Conservation (phyloP, 2,113 vertebrate species). For the Vireo altiloquus region DNA sequence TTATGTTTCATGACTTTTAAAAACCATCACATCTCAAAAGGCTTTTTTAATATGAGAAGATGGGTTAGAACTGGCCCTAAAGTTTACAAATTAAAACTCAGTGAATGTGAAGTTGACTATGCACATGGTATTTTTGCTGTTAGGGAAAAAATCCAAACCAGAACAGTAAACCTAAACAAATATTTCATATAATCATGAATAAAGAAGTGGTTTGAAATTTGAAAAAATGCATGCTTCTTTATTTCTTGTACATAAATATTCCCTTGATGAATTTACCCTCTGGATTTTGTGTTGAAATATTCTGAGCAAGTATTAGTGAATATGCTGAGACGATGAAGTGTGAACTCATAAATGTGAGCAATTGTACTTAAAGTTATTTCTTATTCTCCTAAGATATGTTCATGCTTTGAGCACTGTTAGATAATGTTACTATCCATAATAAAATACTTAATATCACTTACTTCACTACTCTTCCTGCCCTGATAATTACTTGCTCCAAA, state of each 20-base stretch:
- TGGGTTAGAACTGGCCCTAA: background rate
- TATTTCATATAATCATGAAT: background rate
- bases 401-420: background rate
- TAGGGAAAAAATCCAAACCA: background rate
- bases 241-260: background rate
- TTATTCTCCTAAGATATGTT: background rate
- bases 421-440: background rate
- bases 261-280: background rate
- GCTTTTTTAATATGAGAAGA: background rate
- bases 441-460: background rate
- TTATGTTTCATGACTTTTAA: background rate
- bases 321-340: background rate
- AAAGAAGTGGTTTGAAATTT: background rate
- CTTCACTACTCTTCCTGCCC: background rate
- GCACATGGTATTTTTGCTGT: background rate
- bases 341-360: conserved; percentile 5
- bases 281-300: background rate
- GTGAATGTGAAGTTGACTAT: background rate
- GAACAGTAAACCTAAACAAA: background rate
- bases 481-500: background rate
- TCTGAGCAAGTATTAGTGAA: background rate
- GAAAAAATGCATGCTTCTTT: background rate
- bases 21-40: background rate
- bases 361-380: background rate
- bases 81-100: background rate